A percentile compares a stretch with the other conserved stretches of the same genome.
phyloP scores from a whole-genome alignment of 1,140 invertebrate species.

The Penaeus vannamei region DNA sequence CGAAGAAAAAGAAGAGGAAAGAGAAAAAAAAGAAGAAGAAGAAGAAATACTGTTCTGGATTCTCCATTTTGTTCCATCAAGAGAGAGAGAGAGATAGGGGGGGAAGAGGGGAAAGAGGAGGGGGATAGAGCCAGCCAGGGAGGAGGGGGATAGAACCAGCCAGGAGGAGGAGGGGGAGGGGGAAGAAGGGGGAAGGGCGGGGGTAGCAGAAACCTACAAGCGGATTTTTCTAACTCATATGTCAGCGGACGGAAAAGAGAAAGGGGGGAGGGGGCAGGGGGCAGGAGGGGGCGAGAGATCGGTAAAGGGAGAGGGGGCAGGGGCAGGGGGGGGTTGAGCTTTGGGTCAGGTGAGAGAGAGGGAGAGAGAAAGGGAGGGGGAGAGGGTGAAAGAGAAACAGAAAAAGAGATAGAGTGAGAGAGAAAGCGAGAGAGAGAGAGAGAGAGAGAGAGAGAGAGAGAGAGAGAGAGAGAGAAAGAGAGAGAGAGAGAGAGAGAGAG shows the following conservation, averaged over 20 bases:
- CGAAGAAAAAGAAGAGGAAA: no score
- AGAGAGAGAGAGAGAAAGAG: neutral
- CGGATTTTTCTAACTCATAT: constrained; percentile 43
- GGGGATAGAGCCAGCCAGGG: neutral
- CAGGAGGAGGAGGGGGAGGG: neutral
- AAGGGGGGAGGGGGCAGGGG: neutral
- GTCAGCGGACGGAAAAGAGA: neutral
- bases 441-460: neutral
- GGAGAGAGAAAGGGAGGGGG: neutral
- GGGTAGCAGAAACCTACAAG: neutral
- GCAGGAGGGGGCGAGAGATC: neutral
- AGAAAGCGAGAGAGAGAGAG: neutral
- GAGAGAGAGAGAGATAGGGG: neutral
- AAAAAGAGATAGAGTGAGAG: neutral
- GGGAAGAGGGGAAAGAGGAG: neutral
- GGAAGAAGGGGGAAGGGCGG: neutral
- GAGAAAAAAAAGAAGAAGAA: no score
- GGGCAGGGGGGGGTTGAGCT: neutral
- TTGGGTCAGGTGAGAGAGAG: neutral
- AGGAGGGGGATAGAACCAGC: neutral
- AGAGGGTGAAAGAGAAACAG: neutral
- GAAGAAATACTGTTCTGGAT: no score
- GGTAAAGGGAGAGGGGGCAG: neutral
- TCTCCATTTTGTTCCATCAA: no score
- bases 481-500: neutral